Conservation (phyloP, 2,113 vertebrate species). For the Cricetomys ansorgei region DNA sequence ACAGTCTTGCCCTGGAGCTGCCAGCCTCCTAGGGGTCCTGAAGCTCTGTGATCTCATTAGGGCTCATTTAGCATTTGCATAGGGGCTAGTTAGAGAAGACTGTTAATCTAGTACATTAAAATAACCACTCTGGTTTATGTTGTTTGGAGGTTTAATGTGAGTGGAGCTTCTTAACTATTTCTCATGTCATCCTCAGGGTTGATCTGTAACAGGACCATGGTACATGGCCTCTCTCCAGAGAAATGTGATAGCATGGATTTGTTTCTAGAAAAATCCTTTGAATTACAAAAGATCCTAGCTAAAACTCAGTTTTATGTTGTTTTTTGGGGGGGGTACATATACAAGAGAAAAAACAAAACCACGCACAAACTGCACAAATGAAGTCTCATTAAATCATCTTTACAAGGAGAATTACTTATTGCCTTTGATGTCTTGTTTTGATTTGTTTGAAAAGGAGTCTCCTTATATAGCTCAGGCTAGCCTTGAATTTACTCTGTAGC, state of each 20-base stretch:
- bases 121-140: background rate
- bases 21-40: background rate
- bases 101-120: background rate
- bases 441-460: background rate
- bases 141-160: background rate
- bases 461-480: background rate
- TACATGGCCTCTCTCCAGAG: background rate
- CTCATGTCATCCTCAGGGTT: background rate
- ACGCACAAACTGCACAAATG: background rate
- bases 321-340: background rate
- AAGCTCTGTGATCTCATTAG: background rate
- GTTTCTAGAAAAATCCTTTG: conserved; percentile 3
- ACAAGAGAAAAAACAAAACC: background rate
- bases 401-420: background rate
- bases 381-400: background rate
- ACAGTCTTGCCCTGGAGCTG: background rate
- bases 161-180: background rate
- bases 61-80: background rate
- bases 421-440: background rate
- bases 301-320: background rate
- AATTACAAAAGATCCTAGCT: background rate
- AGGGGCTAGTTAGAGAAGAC: background rate
- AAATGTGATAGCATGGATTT: background rate
- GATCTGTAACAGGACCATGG: background rate
- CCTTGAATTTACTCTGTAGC: background rate